Conservation (phyloP, 1,140 invertebrate species). For the Drosophila parabipectinata region DNA sequence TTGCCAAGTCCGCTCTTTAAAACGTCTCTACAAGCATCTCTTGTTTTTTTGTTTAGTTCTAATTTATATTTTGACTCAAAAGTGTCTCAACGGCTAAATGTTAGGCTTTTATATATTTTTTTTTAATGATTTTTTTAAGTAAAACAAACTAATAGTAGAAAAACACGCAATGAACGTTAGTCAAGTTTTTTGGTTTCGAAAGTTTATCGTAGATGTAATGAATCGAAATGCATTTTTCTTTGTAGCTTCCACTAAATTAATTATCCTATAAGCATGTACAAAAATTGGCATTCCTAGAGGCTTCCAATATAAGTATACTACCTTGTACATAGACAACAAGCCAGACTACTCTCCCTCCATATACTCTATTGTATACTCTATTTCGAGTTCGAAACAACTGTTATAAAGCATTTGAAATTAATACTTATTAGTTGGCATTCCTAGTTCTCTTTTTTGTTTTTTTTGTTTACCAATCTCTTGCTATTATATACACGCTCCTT, state of each 20-base stretch:
- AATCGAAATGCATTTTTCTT: constrained; percentile 41
- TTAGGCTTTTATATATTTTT: constrained; percentile 35
- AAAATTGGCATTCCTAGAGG: constrained; percentile 40
- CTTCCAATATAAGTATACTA: constrained; percentile 13
- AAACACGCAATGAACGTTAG: constrained; percentile 74
- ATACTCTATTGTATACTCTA: constrained; percentile 4
- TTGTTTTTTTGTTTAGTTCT: constrained; percentile 37
- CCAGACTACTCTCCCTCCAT: constrained; percentile 21
- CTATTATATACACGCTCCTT: constrained; percentile 43
- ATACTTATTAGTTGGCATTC: constrained; percentile 24
- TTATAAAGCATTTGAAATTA: constrained; percentile 36
- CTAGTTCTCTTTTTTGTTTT: constrained; percentile 41
- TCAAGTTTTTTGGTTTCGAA: constrained; percentile 55
- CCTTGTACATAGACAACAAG: constrained; percentile 55
- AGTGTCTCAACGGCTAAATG: constrained; percentile 77
- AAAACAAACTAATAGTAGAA: constrained; percentile 11
- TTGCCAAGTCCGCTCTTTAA: constrained; percentile 19
- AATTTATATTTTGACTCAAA: constrained; percentile 55
- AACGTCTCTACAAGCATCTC: background rate
- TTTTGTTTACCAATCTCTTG: constrained; percentile 37
- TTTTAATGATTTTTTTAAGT: constrained; percentile 12
- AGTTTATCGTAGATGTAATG: constrained; percentile 42
- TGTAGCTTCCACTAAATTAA: constrained; percentile 53
- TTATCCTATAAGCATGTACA: constrained; percentile 60
- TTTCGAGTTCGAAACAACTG: constrained; percentile 17